Conservation (phyloP, 2,888 invertebrate genomes). For the Eupithecia vulgata region DNA sequence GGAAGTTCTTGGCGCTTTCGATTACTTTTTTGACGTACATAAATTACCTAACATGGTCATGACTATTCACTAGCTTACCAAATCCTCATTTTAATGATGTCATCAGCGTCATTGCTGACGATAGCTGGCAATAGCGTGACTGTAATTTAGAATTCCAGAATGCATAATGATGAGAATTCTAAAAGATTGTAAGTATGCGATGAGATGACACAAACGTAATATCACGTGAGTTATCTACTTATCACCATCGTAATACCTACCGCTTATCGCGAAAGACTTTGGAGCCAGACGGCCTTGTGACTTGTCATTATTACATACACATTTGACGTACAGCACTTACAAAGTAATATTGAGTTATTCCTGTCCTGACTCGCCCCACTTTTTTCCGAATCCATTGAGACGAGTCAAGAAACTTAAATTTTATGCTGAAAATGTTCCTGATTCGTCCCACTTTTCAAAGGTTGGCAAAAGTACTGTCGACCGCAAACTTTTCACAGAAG, state of each 20-base stretch:
- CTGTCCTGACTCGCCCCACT: no score
- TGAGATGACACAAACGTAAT: neutral
- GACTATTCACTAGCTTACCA: neutral
- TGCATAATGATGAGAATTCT: neutral
- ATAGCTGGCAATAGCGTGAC: neutral
- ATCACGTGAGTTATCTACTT: neutral
- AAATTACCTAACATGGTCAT: no score
- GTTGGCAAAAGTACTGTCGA: no score
- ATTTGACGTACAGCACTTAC: neutral
- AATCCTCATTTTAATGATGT: neutral
- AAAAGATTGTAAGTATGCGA: neutral
- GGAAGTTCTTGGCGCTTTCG: no score
- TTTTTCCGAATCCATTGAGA: no score
- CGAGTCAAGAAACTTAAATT: no score
- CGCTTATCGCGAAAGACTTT: neutral
- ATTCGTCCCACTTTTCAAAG: no score
- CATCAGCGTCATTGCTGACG: conserved; percentile 4
- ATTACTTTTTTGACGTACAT: no score
- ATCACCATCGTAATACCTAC: neutral
- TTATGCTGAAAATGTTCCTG: no score
- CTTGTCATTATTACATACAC: neutral
- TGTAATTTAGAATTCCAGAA: neutral
- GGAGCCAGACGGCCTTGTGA: neutral
- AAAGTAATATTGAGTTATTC: no score
- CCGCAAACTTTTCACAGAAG: no score